Conservation (phyloP, 2,113 vertebrate genomes). For the Cariama cristata region DNA sequence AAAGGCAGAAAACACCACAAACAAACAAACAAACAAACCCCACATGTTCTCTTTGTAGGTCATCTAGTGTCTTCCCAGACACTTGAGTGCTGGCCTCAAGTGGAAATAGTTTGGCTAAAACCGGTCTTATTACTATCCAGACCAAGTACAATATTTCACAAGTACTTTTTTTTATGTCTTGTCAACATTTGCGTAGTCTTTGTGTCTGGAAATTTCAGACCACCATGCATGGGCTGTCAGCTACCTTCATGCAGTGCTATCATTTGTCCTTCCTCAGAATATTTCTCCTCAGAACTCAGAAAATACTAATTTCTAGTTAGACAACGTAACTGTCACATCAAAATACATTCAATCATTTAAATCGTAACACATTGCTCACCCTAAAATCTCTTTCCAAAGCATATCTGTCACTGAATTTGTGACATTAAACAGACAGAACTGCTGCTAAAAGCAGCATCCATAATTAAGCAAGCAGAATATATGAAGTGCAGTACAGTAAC, state of each 20-base stretch:
- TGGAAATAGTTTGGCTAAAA: not conserved
- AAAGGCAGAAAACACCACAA: not conserved
- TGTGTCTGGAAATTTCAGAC: constrained; percentile 20
- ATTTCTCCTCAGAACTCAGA: not conserved
- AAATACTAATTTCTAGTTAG: not conserved
- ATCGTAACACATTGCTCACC: constrained; percentile 1
- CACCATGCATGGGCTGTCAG: not conserved
- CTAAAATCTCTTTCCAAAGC: constrained; percentile 7
- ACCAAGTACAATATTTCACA: not conserved
- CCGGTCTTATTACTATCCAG: not conserved
- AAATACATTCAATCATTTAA: not conserved
- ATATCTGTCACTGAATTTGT: not conserved
- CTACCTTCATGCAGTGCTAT: not conserved
- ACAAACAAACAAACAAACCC: not conserved
- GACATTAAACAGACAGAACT: constrained; percentile 5
- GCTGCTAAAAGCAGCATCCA: constrained; percentile 23
- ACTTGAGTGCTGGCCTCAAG: not conserved
- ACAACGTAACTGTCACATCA: constrained; percentile 7
- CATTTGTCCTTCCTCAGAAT: not conserved
- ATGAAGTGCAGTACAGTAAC: not conserved
- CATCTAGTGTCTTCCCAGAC: not conserved
- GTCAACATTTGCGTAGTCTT: not conserved
- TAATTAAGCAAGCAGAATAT: constrained; percentile 34
- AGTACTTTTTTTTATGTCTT: not conserved
- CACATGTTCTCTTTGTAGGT: not conserved